phyloP scores from a whole-genome alignment of 2,888 invertebrate species.

The Rhogogaster chlorosoma region DNA sequence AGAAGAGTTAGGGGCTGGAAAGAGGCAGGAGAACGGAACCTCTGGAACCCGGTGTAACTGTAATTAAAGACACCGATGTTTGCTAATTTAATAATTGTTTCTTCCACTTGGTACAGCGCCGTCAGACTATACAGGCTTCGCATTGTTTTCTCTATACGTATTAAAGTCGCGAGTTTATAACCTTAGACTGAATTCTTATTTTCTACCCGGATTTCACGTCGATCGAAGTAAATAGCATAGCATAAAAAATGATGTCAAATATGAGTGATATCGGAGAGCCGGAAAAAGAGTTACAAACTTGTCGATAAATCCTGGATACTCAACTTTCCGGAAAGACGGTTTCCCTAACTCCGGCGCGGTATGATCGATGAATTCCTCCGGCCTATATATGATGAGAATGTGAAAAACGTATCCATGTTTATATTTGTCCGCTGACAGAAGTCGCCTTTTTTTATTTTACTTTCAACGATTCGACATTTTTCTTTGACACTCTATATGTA shows the following conservation, averaged over 20 bases:
- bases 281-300: neutral
- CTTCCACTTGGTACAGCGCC: neutral
- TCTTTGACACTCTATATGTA: neutral
- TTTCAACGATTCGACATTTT: neutral
- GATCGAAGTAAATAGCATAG: neutral
- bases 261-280: constrained; percentile 13
- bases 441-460: neutral
- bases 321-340: constrained; percentile 31
- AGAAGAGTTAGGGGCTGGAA: constrained; percentile 27
- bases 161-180: neutral
- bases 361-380: constrained; percentile 12
- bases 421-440: constrained; percentile 4
- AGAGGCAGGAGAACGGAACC: neutral
- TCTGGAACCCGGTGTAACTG: constrained; percentile 15
- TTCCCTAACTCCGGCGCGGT: neutral
- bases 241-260: constrained; percentile 12
- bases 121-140: neutral
- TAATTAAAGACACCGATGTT: constrained; percentile 36
- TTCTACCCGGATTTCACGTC: neutral
- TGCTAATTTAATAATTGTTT: constrained; percentile 41
- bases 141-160: neutral
- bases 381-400: neutral
- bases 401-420: neutral
- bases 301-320: constrained; percentile 42
- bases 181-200: neutral